A percentile compares a stretch with the other conserved stretches of the same genome.
Conservation (phyloP, 1,140 invertebrate genomes). For the Drosophila rhopaloa region DNA sequence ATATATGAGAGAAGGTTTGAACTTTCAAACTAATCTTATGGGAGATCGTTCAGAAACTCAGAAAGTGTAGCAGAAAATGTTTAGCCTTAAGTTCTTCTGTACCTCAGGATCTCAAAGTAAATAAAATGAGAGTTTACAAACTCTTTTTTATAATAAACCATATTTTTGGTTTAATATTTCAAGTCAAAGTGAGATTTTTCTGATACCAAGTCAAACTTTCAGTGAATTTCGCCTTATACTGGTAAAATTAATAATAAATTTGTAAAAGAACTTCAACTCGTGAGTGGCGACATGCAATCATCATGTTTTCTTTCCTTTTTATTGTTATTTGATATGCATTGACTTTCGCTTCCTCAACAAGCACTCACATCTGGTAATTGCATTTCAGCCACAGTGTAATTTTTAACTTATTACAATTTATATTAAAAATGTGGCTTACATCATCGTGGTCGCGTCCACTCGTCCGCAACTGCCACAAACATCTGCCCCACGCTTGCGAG, state of each 20-base stretch:
- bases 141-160: too few species aligned
- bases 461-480: constrained; percentile 33
- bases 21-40: background rate
- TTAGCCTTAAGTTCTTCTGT: too few species aligned
- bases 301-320: background rate
- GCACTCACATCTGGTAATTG: constrained; percentile 27
- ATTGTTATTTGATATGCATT: constrained; percentile 22
- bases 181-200: too few species aligned
- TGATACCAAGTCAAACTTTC: too few species aligned
- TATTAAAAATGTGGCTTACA: constrained; percentile 56
- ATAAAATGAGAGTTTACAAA: too few species aligned
- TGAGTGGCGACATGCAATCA: constrained; percentile 15
- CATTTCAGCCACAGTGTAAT: constrained; percentile 28
- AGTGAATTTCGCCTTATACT: too few species aligned
- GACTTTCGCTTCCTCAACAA: background rate
- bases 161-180: too few species aligned
- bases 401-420: constrained; percentile 39
- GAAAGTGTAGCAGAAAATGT: too few species aligned
- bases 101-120: too few species aligned
- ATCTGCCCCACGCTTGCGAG: constrained; percentile 19
- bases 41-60: too few species aligned
- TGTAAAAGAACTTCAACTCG: background rate
- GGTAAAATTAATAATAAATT: background rate
- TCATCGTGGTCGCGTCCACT: constrained; percentile 5
- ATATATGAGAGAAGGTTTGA: background rate